These are phyloP conservation scores for Sitta europaea DNA, from an alignment of 2,113 vertebrate genomes.

Conservation along the genomic window DNA sequence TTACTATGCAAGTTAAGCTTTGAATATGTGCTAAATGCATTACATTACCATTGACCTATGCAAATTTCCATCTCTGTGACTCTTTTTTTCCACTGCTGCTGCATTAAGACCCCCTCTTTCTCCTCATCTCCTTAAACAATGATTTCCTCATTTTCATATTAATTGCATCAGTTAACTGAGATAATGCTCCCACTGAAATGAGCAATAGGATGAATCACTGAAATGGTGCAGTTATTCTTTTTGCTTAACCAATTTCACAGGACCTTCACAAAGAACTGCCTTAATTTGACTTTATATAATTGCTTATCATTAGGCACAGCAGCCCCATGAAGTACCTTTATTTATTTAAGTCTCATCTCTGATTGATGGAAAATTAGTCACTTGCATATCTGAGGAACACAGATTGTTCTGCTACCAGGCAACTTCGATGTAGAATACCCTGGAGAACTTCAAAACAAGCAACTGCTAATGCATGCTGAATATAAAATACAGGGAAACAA, in stretches of 20 bases:
- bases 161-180: conserved; percentile 84
- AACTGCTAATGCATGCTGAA: conserved; percentile 31
- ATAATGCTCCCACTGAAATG: conserved; percentile 80
- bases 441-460: conserved; percentile 63
- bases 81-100: conserved; percentile 56
- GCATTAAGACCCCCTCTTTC: conserved; percentile 64
- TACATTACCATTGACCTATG: conserved; percentile 77
- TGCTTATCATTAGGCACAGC: conserved; percentile 85
- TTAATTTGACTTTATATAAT: conserved; percentile 81
- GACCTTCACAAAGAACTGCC: conserved; percentile 75
- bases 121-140: conserved; percentile 81
- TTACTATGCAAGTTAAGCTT: conserved; percentile 70
- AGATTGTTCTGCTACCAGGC: conserved; percentile 69
- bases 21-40: conserved; percentile 63
- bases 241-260: conserved; percentile 84
- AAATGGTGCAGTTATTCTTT: conserved; percentile 80
- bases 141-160: conserved; percentile 87
- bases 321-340: conserved; percentile 77
- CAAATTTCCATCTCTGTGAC: conserved; percentile 72
- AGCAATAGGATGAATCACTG: conserved; percentile 79
- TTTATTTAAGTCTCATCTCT: conserved; percentile 81
- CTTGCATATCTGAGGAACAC: conserved; percentile 75
- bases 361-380: conserved; percentile 80
- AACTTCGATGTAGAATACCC: conserved; percentile 54
- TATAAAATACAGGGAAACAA: conserved; percentile 50